Base-by-base conservation (phyloP, 2,797 vertebrate species). In the Xiphophorus birchmanni region DNA sequence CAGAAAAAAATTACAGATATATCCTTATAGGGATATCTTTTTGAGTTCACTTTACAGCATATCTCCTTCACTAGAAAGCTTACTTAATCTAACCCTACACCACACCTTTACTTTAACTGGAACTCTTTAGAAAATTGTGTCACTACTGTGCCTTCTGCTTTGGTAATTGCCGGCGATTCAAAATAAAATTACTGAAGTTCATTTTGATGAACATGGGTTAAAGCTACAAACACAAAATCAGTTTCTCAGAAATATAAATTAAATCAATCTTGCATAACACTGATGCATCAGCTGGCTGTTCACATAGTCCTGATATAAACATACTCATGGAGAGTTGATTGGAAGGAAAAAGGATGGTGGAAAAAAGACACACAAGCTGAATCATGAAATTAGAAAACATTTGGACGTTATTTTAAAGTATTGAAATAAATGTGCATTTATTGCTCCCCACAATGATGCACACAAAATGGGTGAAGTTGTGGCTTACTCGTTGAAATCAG, bases 401-500 rank as follows among this genome's bases (percentile, higher is more conserved):
- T 67, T 67, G 63, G 35, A 40, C 10, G 9, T 23, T 3, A 67
- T 42, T 67, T 32, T 23, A 40, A 67, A 21, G 9, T 18, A 40
- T 67, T 23, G 63, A 67, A 37, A 18, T 67, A 40, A 21, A 67
- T 2, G 2, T 67, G 65, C 21, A 42, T 42, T 69, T 69, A 23
- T 10, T 40, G 9, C 10, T 42, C 4, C 21, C 23, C 67, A 44
- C 4, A 71, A 17, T 10, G 15, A 73, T n/a, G 63, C 29, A 32
- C 73, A 73, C 52, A 79, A 23, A 35, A 26, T 5, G 71, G 40
- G n/a, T 32, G 1, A 81, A 79, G 80, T 81, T 58, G 29, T 71
- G 74, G 76, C 76, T 90, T 84, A 90, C 71, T 80, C 84, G 88
- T 71, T 82, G 77, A 82, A 56, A 79, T 78, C 48, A 79, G 45